Base-by-base conservation (phyloP, 1,140 invertebrate genomes). In the Aphelenchoides fujianensis region DNA sequence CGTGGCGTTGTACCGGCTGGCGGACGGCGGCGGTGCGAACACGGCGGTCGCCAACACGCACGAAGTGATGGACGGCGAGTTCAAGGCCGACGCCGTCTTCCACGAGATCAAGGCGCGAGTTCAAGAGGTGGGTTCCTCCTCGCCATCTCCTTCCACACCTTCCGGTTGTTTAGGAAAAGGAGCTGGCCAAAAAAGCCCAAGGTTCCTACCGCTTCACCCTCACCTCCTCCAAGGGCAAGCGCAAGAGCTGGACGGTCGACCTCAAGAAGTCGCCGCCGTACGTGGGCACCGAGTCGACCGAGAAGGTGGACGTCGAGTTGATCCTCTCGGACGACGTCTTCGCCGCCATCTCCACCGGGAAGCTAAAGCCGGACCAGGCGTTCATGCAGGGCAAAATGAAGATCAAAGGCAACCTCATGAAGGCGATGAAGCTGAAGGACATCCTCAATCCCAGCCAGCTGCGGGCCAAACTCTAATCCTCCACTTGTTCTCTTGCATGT, bases 381-480 rank as follows among this genome's bases (percentile, higher is more conserved):
- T 98, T 97, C 85, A 96, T 97, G 89, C 93, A 96, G 87, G 94
- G 74, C 41, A 79, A 79, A 63, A 82, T 80, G 79, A 80, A 79
- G 54, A 82, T 77, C 19, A 73, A 67, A 37, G 75, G 77, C 19
- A 68, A 79, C 52, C 76, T 75, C 23, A 93, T 91, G 0, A 86
- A 96, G 7, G 94, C 94, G 2, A 92, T 97, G 91, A 97, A 95
- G 85, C 85, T 97, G 34, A 91, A 91, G 57, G 91, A 95, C 77
- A 86, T 88, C 36, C 82, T 83, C 34, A 80, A 83, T 69, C 82
- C 82, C 9, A 77, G 61, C n/a, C 82, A 79, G 69, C 68, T 83
- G 54, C 12, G 23, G 64, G 32, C 82, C 3, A 66, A 66, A 37
- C 36, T 66, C 16, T 66, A 66, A 66, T 36, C 23, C 5, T n/a